These are phyloP conservation scores for Pandemis cinnamomeana DNA, from an alignment of 2,888 invertebrate genomes.

Conservation along the genomic window DNA sequence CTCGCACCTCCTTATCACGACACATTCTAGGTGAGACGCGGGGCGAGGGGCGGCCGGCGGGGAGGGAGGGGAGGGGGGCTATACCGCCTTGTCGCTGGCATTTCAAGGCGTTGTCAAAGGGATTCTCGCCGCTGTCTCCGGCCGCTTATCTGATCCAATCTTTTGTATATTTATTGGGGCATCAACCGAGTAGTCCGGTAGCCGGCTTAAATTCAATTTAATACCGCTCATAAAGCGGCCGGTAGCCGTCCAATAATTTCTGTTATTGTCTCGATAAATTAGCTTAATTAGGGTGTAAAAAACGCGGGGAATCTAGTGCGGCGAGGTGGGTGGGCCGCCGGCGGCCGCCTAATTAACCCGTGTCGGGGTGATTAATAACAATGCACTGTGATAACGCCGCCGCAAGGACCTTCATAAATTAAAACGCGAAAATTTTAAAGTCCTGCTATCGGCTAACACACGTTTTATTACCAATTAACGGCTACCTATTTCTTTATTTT, in stretches of 20 bases:
- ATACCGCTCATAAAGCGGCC: slow-evolving; percentile 78
- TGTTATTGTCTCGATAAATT: slow-evolving; percentile 83
- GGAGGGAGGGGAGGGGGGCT: slow-evolving; percentile 23
- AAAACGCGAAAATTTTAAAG: slow-evolving; percentile 26
- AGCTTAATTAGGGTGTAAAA: slow-evolving; percentile 84
- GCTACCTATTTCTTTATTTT: background rate
- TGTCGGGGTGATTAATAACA: slow-evolving; percentile 28
- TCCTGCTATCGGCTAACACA: slow-evolving; percentile 8
- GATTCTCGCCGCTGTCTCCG: slow-evolving; percentile 57
- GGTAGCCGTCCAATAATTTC: slow-evolving; percentile 72
- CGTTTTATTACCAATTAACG: slow-evolving; percentile 33
- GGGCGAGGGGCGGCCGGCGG: slow-evolving; percentile 39
- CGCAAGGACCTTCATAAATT: slow-evolving; percentile 30
- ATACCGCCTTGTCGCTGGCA: slow-evolving; percentile 59
- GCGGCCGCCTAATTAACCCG: slow-evolving; percentile 51
- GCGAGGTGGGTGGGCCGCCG: slow-evolving; percentile 72
- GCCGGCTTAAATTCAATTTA: slow-evolving; percentile 76
- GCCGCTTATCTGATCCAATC: slow-evolving; percentile 72
- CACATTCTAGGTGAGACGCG: slow-evolving; percentile 56
- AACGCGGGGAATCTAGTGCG: slow-evolving; percentile 77
- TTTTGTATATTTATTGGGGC: slow-evolving; percentile 76
- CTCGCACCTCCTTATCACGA: slow-evolving; percentile 64
- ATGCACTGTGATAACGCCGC: slow-evolving; percentile 14
- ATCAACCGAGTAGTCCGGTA: slow-evolving; percentile 74
- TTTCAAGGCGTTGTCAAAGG: slow-evolving; percentile 62